A percentile compares a stretch with the other conserved stretches of the same genome.
Conservation (phyloP, 2,113 vertebrate species). For the Dryoscopus gambensis region DNA sequence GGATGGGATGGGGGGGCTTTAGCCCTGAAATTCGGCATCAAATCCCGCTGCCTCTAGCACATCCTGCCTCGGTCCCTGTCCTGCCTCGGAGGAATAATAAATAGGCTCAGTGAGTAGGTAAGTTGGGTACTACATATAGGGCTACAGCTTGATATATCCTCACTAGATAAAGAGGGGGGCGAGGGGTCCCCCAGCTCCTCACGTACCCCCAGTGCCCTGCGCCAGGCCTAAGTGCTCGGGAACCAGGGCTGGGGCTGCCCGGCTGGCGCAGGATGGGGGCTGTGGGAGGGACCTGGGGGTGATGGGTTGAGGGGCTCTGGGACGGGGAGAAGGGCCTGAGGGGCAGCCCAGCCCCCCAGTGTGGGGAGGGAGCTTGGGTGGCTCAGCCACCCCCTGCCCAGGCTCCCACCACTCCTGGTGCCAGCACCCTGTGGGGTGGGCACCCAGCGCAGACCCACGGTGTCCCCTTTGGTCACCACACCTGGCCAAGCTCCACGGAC, state of each 20-base stretch:
- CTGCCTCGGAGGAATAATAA: conserved; percentile 53
- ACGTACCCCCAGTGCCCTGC: background rate
- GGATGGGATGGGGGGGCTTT: background rate
- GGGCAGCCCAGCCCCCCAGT: background rate
- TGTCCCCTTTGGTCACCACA: background rate
- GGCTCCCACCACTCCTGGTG: background rate
- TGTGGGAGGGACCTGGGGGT: background rate
- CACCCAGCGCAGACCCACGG: background rate
- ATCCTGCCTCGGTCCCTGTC: conserved; percentile 16
- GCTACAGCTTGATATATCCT: conserved; percentile 58
- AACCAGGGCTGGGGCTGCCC: background rate
- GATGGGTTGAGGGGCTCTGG: background rate
- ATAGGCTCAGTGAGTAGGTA: conserved; percentile 63
- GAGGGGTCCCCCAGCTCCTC: background rate
- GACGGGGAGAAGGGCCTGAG: background rate
- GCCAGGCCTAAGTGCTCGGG: background rate
- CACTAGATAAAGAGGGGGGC: conserved; percentile 23
- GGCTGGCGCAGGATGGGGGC: background rate
- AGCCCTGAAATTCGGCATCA: background rate
- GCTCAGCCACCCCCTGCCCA: conserved; percentile 35
- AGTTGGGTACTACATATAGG: conserved; percentile 47
- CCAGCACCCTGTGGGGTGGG: conserved; percentile 43
- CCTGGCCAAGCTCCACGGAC: background rate
- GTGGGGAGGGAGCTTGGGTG: background rate
- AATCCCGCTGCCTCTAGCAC: background rate